These are phyloP conservation scores for Platerodrilus igneus DNA, from an alignment of 2,888 invertebrate genomes.

Conservation along the genomic window DNA sequence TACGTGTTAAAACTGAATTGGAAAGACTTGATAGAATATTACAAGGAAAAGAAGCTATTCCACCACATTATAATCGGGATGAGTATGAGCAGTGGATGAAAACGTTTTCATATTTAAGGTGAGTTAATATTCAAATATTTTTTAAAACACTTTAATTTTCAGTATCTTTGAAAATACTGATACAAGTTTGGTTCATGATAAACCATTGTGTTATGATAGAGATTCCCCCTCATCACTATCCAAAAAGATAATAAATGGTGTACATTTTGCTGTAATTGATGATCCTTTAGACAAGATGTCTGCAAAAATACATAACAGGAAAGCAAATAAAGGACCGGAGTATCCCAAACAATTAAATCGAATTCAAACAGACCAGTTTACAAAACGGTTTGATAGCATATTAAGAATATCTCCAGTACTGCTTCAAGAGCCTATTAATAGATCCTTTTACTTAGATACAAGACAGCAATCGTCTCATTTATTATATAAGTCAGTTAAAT, in stretches of 20 bases:
- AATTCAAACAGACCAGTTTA: constrained; percentile 1
- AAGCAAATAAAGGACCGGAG: constrained; percentile 6
- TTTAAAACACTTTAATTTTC: no score
- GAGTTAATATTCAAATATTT: no score
- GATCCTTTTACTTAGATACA: constrained; percentile 11
- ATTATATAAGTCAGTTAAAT: constrained; percentile 21
- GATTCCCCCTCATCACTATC: constrained; percentile 7
- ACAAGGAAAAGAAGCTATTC: constrained; percentile 52
- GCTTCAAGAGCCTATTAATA: constrained; percentile 6
- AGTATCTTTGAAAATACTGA: no score
- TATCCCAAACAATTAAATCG: neutral
- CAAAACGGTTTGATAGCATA: constrained; percentile 11
- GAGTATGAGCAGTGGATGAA: constrained; percentile 58
- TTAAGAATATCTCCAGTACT: constrained; percentile 14
- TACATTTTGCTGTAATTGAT: constrained; percentile 33
- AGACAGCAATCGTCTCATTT: constrained; percentile 18
- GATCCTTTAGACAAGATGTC: constrained; percentile 29
- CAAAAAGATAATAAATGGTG: constrained; percentile 3
- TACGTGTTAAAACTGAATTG: constrained; percentile 53
- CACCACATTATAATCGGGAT: constrained; percentile 51
- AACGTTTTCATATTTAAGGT: constrained; percentile 57
- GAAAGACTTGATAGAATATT: constrained; percentile 55
- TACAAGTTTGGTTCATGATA: no score
- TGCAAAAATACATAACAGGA: constrained; percentile 24
- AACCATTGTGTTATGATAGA: no score